Percentiles rank a stretch among this genome's conserved stretches.
phyloP scores from a whole-genome alignment of 1,140 invertebrate genomes.

The Sweltsa coloradensis region DNA sequence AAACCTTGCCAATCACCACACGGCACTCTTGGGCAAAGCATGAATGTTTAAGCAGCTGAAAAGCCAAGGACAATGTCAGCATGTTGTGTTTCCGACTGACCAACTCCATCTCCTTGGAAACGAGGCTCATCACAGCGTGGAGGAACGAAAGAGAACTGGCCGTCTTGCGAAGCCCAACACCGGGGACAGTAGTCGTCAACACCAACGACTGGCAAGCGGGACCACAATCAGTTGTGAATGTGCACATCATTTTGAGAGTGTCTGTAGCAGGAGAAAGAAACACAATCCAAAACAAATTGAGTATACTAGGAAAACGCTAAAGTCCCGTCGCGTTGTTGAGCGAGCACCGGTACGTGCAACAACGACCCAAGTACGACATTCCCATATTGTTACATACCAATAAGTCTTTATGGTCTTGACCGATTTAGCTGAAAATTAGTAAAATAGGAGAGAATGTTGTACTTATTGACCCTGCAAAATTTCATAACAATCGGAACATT shows the following conservation, averaged over 20 bases:
- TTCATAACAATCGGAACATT: no score
- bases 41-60: conserved; percentile 35
- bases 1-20: conserved; percentile 37
- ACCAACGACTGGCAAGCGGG: conserved; percentile 35
- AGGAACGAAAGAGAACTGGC: conserved; percentile 35
- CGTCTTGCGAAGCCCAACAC: conserved; percentile 35
- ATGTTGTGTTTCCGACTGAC: conserved; percentile 30
- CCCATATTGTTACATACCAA: no score
- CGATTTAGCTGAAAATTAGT: no score
- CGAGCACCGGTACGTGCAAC: no score
- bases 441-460: no score
- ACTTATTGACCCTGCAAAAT: no score
- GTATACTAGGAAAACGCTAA: no score
- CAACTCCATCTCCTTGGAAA: conserved; percentile 35
- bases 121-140: conserved; percentile 32
- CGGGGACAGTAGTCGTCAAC: conserved; percentile 36
- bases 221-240: conserved; percentile 36
- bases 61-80: conserved; percentile 29
- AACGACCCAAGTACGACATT: no score
- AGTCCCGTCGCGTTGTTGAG: no score
- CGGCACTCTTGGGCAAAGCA: conserved; percentile 36
- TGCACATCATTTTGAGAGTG: conserved; percentile 36
- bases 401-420: no score
- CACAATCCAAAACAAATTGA: no score
- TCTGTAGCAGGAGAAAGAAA: no score